Evolutionary conservation across 2,797 vertebrate species (phyloP), one percentile per base, ranked within the genome.

Genomic region (Galago senegalensis): DNA sequence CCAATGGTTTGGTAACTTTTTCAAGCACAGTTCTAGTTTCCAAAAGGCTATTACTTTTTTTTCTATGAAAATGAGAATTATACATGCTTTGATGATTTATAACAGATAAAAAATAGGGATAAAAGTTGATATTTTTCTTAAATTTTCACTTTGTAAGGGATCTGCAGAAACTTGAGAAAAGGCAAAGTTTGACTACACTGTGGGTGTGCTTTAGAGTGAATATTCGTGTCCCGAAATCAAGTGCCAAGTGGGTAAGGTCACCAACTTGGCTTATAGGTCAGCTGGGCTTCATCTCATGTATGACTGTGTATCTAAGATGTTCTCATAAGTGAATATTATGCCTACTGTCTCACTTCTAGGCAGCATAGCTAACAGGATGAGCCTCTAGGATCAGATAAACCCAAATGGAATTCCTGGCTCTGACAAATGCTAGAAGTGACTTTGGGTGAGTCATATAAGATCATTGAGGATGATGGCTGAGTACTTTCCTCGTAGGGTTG

Each of bases 81-180:
- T n/a, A 73, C 20, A 60, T 23, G 56, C 20, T 61, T 63, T 46
- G 40, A 27, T 94, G 70, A 93, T 83, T 83, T 87, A 16, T 49
- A 96, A 90, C 40, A 67, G 83, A 73, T 86, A 63, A 27, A 37
- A 89, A 40, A 70, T 90, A 65, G 58, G 31, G 6, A 7, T 77
- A 87, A 53, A 63, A 84, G 53, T 18, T 86, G 80, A 56, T 95
- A 29, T 53, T 94, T 86, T 77, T 95, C 65, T 79, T 56, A 61
- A 46, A 89, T 79, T 90, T 97, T 90, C 93, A 72, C 94, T 73
- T 89, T 84, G 77, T 12, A 93, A 85, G 63, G 83, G 80, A 49
- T 81, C 27, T 25, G 58, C 75, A 75, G 81, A 31, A 90, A 76
- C 63, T 40, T 27, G 46, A 90, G 91, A 82, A 92, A 92, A 86